Conservation (phyloP, 2,888 invertebrate species). For the Amphipoea lucens region DNA sequence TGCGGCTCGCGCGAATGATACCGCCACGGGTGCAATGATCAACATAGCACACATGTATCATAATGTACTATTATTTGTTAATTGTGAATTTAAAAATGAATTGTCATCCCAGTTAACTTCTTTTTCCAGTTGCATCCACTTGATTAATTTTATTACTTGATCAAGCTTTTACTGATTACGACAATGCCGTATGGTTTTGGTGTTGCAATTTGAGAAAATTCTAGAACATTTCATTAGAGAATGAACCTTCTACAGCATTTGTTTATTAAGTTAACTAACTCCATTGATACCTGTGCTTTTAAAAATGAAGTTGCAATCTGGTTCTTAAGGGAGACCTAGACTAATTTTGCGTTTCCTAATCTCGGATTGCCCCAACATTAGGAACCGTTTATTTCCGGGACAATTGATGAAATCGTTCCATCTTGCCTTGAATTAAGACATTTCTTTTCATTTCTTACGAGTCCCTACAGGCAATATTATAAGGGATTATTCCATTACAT, state of each 20-base stretch:
- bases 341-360: neutral
- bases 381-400: neutral
- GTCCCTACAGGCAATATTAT: neutral
- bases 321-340: too few species aligned
- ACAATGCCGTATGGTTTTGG: neutral
- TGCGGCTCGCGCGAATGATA: too few species aligned
- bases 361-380: neutral
- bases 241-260: neutral
- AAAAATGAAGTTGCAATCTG: neutral
- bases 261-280: neutral
- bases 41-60: too few species aligned
- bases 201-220: neutral
- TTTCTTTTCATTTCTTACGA: neutral
- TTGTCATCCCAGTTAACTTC: too few species aligned
- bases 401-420: neutral
- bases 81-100: too few species aligned
- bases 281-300: neutral
- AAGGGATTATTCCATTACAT: neutral
- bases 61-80: too few species aligned
- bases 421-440: too few species aligned
- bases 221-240: constrained; percentile 10
- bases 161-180: neutral
- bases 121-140: neutral
- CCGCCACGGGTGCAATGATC: too few species aligned
- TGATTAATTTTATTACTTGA: neutral